Base-by-base conservation (phyloP, 1,140 invertebrate genomes). In the Heliconius melpomene region DNA sequence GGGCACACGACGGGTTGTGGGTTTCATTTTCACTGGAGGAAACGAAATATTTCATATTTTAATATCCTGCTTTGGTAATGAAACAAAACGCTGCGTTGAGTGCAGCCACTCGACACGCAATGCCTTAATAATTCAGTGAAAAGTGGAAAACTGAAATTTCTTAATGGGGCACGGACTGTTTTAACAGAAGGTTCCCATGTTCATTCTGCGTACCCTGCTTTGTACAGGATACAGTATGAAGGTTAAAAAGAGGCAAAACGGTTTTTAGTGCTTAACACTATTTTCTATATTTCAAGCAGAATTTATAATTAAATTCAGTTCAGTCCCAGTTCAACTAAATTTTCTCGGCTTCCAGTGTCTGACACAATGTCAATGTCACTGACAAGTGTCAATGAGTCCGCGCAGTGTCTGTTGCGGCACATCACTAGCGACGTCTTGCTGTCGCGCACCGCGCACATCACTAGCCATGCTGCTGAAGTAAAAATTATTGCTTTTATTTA, bases 311-410 rank as follows among this genome's bases (percentile, higher is more conserved):
- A 36, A 36, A 36, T 36, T 36, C 32, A 36, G 32, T 36, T 36
- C 6, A 36, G 6, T 36, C 7, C 32, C 32, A 36, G 32, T 46
- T 13, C 13, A 46, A 16, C 16, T 16, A 46, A 46, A 1, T 46
- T 46, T 46, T 5, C 0, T 46, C 13, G 40, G 5, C 16, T 46
- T 46, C 80, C 50, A 1, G 84, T 83, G n/a, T 83, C 73, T 57
- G 60, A 78, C 29, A 87, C 83, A 40, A 88, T 72, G 80, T 72
- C 79, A 66, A 29, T 66, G 60, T 66, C 60, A 66, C 11, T 66
- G 60, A 54, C 29, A n/a, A 79, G 54, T 23, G 54, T 84, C 6
- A 85, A 85, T 18, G 85, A 87, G 73, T 85, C 85, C 2, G 85
- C 79, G 1, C 79, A 83, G 20, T 84, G 83, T 40, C 75, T 87